Conservation (phyloP, 1,140 invertebrate genomes). For the Ridgeia piscesae region DNA sequence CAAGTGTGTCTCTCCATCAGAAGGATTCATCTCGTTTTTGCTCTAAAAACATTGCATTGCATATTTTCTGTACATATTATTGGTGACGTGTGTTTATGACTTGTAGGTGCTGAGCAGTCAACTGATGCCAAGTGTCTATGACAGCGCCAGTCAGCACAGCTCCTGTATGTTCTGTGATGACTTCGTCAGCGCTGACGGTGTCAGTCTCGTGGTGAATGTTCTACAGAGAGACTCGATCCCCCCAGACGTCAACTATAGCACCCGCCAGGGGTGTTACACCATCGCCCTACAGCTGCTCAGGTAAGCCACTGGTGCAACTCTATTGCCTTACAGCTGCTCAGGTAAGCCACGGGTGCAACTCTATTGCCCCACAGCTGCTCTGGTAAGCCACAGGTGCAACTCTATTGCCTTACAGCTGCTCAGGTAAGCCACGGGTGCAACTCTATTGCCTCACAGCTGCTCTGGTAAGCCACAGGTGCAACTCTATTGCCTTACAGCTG, state of each 20-base stretch:
- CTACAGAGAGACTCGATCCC: conserved; percentile 60
- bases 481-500: conserved; percentile 61
- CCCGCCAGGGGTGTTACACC: conserved; percentile 61
- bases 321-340: too few species aligned
- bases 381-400: too few species aligned
- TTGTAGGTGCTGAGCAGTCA: conserved; percentile 60
- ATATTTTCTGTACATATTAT: too few species aligned
- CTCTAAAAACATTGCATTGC: too few species aligned
- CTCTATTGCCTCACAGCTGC: too few species aligned
- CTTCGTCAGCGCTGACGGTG: conserved; percentile 59
- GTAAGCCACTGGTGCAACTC: conserved; percentile 59
- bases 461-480: conserved; percentile 62
- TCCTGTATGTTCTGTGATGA: conserved; percentile 59
- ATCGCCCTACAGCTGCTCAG: conserved; percentile 60
- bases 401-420: too few species aligned
- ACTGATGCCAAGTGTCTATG: conserved; percentile 58
- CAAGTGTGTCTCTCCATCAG: too few species aligned
- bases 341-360: too few species aligned
- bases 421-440: too few species aligned
- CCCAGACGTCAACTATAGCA: conserved; percentile 60
- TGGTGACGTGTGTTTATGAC: background rate
- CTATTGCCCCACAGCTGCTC: too few species aligned
- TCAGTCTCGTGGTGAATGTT: conserved; percentile 58
- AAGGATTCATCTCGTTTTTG: too few species aligned
- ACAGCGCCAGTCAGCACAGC: conserved; percentile 49